These are phyloP conservation scores for Eulacestoma nigropectus DNA, from an alignment of 2,113 vertebrate genomes.

Conservation along the genomic window DNA sequence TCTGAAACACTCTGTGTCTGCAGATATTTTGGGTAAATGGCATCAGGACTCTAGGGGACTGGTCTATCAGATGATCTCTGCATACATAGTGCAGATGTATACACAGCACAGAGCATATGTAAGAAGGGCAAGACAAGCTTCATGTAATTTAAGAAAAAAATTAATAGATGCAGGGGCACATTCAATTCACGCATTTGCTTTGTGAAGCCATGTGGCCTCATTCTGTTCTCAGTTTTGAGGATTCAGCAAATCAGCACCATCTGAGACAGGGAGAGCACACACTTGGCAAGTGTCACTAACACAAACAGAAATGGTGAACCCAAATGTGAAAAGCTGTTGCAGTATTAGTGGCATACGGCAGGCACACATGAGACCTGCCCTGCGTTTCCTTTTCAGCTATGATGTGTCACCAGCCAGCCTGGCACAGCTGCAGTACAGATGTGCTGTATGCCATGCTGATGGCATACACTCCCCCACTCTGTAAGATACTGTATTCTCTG, in stretches of 20 bases:
- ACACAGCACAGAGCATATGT: neutral
- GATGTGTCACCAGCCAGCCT: neutral
- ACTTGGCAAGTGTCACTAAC: neutral
- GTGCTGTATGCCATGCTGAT: neutral
- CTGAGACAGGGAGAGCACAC: neutral
- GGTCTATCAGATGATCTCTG: neutral
- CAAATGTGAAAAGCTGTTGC: neutral
- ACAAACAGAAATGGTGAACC: neutral
- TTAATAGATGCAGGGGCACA: neutral
- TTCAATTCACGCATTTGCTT: neutral
- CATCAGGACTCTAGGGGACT: neutral
- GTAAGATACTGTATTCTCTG: neutral
- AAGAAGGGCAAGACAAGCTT: neutral
- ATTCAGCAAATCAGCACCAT: neutral
- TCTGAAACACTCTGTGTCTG: neutral
- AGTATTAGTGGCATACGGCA: neutral
- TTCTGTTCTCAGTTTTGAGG: neutral
- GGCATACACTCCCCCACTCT: neutral
- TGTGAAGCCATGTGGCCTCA: neutral
- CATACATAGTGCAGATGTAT: neutral
- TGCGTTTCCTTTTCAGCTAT: neutral
- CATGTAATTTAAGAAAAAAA: neutral
- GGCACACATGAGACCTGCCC: neutral
- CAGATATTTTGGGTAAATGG: neutral
- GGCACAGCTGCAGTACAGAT: conserved; percentile 15